phyloP scores from a whole-genome alignment of 2,113 vertebrate species.

The Oryzias melastigma region DNA sequence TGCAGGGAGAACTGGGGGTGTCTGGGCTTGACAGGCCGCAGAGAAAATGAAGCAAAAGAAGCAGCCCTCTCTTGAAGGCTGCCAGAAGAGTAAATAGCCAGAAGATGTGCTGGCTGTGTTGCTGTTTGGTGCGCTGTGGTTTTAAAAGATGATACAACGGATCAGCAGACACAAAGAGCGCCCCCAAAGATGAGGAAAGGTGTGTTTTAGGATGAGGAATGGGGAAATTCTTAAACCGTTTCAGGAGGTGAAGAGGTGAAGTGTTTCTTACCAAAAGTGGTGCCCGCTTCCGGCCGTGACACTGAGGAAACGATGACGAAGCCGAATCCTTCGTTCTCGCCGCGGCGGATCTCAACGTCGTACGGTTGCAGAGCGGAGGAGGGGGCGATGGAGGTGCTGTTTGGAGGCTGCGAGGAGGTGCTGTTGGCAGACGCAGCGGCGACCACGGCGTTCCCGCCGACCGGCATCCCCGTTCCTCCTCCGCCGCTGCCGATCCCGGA shows the following conservation, averaged over 20 bases:
- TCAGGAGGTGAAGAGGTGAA: not conserved
- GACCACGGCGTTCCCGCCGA: conserved; percentile 74
- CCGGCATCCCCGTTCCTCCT: conserved; percentile 73
- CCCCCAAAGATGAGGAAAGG: conserved; percentile 34
- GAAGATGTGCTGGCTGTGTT: conserved; percentile 40
- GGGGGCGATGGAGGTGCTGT: not conserved
- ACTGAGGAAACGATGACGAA: conserved; percentile 98
- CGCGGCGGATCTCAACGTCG: conserved; percentile 93
- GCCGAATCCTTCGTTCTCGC: conserved; percentile 95
- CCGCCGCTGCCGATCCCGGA: conserved; percentile 87
- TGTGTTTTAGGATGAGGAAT: conserved; percentile 45
- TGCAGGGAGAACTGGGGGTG: conserved; percentile 52
- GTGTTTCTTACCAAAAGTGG: conserved; percentile 89
- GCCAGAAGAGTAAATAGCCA: conserved; percentile 55
- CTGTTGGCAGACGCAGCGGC: conserved; percentile 3
- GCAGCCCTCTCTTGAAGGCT: conserved; percentile 51
- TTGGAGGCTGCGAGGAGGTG: conserved; percentile 77
- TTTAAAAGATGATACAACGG: conserved; percentile 41
- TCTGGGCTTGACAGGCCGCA: conserved; percentile 48
- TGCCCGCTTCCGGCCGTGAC: conserved; percentile 92
- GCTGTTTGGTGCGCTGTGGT: conserved; percentile 30
- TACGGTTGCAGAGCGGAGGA: conserved; percentile 85
- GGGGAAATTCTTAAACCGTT: not conserved
- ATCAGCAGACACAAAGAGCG: conserved; percentile 24
- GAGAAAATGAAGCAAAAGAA: conserved; percentile 50